Evolutionary conservation across 1,140 invertebrate species (phyloP), one percentile per base, ranked within the genome.

Genomic region (Cotesia glomerata): DNA sequence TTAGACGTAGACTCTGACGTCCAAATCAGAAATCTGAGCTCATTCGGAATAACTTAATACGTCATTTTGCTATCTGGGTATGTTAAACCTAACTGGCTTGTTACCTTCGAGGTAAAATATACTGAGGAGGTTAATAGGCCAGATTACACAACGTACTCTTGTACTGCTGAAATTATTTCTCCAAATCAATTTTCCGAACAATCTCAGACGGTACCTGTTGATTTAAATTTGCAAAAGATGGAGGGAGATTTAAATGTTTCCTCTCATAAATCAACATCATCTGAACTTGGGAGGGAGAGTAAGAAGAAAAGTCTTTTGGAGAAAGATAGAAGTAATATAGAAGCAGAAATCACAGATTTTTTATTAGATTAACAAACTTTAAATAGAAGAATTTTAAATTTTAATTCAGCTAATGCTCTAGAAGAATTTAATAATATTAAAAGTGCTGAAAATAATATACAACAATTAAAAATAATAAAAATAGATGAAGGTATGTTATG

Each of bases 1-100:
- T n/a, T n/a, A n/a, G n/a, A n/a, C n/a, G n/a, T n/a, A n/a, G n/a
- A n/a, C n/a, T n/a, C n/a, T n/a, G n/a, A n/a, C n/a, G n/a, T n/a
- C n/a, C n/a, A n/a, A n/a, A n/a, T n/a, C n/a, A n/a, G n/a, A n/a
- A n/a, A n/a, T n/a, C n/a, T n/a, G n/a, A n/a, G n/a, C n/a, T n/a
- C n/a, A n/a, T n/a, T n/a, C n/a, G n/a, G n/a, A n/a, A n/a, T n/a
- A n/a, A n/a, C n/a, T n/a, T n/a, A n/a, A n/a, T n/a, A n/a, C n/a
- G n/a, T n/a, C n/a, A n/a, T n/a, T n/a, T n/a, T n/a, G n/a, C n/a
- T n/a, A n/a, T n/a, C n/a, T n/a, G n/a, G n/a, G n/a, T n/a, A 70
- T 34, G 66, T 67, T 0, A 73, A 73, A 75, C 68, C 67, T 7
- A 76, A 73, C 13, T 76, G 72, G 75, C 5, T 68, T 32, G 35